Base-by-base conservation (phyloP, 2,797 vertebrate species). In the Pelodytes ibericus region DNA sequence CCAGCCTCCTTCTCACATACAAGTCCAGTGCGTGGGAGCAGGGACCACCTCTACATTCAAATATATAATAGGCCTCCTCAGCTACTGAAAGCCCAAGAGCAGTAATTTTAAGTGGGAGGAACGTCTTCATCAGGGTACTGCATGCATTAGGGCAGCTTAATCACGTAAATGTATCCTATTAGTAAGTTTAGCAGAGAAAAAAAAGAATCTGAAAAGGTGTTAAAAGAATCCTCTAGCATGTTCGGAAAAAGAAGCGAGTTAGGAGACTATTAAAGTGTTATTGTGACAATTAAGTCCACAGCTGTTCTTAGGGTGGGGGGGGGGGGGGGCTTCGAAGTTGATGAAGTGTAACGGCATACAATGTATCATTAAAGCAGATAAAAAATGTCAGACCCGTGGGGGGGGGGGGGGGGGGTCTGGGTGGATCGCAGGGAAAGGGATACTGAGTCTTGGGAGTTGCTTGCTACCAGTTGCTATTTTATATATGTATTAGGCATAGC, bases 211-310 rank as follows among this genome's bases (percentile, higher is more conserved):
- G 58, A 83, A 87, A 86, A 90, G 89, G 90, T 85, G 89, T 90
- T 86, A 85, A n/a, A 88, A 86, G 87, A 85, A 86, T 92, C 86
- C 0, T 0, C 87, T 87, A 88, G 88, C 79, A 4, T 86, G 90
- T 90, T 89, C 84, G n/a, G 87, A 88, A n/a, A 91, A 86, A 82
- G 87, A 91, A 86, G 81, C 86, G 83, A 61, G 90, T 92, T 91
- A 88, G 86, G 88, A 92, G 90, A 90, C 91, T 91, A 93, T 93
- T 92, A 92, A 91, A 93, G 90, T 92, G 90, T 90, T 93, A 90
- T 93, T 93, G 90, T 91, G 90, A 89, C 93, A 92, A 93, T 93
- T 91, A 92, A 90, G 89, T 88, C 88, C 87, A 85, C 90, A 91
- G 92, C 90, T 92, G 90, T 91, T 91, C 84, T 6, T 87, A 89